These are phyloP conservation scores for Stylophora pistillata DNA, from an alignment of 64 coral and sea anemone species.

Conservation along the genomic window DNA sequence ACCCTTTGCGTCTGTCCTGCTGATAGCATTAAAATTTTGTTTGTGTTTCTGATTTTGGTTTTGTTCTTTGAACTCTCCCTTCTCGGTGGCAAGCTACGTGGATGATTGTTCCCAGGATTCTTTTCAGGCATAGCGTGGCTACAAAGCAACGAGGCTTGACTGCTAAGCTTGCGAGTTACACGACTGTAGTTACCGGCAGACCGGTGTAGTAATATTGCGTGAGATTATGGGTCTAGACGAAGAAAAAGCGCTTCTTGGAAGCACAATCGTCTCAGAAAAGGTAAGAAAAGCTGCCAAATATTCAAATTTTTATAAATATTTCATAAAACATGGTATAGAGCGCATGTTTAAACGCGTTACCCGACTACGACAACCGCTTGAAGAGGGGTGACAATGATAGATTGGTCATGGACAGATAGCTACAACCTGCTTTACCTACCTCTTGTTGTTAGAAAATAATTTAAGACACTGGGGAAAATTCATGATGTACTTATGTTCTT, in stretches of 20 bases:
- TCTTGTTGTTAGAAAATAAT: no score
- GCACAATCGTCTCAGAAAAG: not conserved
- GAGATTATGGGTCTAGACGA: conserved; percentile 21
- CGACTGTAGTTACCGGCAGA: not conserved
- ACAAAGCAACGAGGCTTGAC: conserved; percentile 5
- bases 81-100: no score
- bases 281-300: not conserved
- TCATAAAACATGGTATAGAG: not conserved
- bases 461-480: no score
- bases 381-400: no score
- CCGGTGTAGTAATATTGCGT: not conserved
- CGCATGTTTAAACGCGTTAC: not conserved
- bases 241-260: conserved; percentile 24
- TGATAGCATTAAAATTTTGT: not conserved
- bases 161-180: not conserved
- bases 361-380: no score
- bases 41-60: no score
- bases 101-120: not conserved
- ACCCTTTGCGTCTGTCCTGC: no score
- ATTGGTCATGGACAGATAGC: no score
- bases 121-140: not conserved
- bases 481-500: no score
- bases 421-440: no score
- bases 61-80: no score
- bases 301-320: not conserved